Evolutionary conservation across 2,113 vertebrate species (phyloP), one percentile per base, ranked within the genome.

Genomic region (Lampris megalopsis): DNA sequence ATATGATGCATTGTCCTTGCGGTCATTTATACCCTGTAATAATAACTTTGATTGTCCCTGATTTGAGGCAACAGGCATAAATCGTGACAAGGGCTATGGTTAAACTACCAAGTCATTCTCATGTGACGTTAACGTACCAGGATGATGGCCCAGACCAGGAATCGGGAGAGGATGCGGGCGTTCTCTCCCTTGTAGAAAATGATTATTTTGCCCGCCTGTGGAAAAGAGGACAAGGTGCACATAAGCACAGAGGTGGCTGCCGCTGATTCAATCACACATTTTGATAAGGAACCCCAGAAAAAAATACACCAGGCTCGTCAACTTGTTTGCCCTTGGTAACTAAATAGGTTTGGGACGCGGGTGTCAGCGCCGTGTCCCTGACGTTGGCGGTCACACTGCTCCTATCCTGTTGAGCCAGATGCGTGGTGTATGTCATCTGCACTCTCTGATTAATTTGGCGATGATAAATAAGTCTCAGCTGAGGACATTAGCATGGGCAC

Each of bases 371-470:
- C 50, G 83, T 72, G 91, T 83, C 91, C 90, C 90, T 93, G 90
- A 90, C 75, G 71, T 37, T 36, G 71, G 71, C 68, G 88, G 70
- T 90, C 89, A 84, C 74, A 86, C 92, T 93, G 92, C 91, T 84
- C 82, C 72, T 41, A 63, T 85, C 77, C 82, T 13, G 71, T 56
- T 24, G 53, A 82, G 79, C 78, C 91, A 93, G 91, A 91, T 89
- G 92, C 87, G 80, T 50, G 9, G 35, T 80, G 80, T 80, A 82
- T 90, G 88, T 81, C 89, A 84, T 86, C 77, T 40, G 48, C 81
- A 52, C 63, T 85, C 69, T 71, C 92, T 92, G 93, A 94, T 95
- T 94, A 94, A 94, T 93, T 94, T 91, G 91, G 93, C 92, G 94
- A 92, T 93, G 94, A 95, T 91, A 88, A 94, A 95, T 92, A 83